Conservation (phyloP, 2,888 invertebrate genomes). For the Lamellibrachia columna region DNA sequence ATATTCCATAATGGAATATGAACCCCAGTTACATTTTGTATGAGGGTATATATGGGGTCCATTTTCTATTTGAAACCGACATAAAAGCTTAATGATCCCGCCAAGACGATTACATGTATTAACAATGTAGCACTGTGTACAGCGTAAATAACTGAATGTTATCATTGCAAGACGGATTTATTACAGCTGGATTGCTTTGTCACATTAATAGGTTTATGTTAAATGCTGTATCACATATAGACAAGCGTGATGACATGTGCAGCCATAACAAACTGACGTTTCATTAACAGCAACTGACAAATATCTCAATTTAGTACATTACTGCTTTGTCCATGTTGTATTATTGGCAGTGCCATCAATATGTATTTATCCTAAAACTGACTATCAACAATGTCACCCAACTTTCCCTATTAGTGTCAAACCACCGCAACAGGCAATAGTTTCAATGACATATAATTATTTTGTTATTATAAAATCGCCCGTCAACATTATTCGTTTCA, state of each 20-base stretch:
- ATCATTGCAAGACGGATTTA: background rate
- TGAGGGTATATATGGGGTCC: too few species aligned
- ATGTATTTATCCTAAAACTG: too few species aligned
- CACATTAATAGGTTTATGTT: background rate
- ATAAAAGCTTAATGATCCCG: background rate
- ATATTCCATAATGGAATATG: too few species aligned
- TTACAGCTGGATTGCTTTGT: background rate
- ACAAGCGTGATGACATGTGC: background rate
- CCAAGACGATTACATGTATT: background rate
- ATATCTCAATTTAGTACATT: background rate
- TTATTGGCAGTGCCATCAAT: background rate
- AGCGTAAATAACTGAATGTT: background rate
- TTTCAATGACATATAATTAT: too few species aligned
- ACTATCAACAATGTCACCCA: too few species aligned
- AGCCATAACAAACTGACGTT: background rate
- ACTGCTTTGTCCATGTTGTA: background rate
- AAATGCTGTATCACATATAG: background rate
- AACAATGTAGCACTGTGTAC: background rate
- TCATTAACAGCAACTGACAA: background rate
- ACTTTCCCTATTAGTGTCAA: too few species aligned
- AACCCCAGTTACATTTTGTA: too few species aligned
- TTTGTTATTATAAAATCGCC: too few species aligned
- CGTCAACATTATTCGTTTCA: too few species aligned
- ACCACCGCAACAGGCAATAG: too few species aligned
- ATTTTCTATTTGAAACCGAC: too few species aligned